phyloP scores from a whole-genome alignment of 2,113 vertebrate genomes.

The Nothoprocta pentlandii region DNA sequence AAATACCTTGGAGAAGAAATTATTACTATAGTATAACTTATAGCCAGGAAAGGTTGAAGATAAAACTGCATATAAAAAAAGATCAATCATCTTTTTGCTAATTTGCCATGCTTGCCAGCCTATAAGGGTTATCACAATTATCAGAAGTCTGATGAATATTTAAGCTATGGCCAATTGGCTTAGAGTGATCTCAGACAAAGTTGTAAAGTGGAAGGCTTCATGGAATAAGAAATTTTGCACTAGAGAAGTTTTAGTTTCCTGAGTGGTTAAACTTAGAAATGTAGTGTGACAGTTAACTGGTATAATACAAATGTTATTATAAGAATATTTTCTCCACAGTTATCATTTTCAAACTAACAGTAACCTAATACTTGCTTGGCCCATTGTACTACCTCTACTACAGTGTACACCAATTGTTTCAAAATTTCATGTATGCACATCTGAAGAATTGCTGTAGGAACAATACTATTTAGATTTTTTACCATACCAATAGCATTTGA shows the following conservation, averaged over 20 bases:
- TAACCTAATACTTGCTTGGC: not conserved
- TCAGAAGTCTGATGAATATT: constrained; percentile 78
- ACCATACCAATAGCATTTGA: not conserved
- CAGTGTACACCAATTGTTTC: not conserved
- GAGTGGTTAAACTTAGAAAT: not conserved
- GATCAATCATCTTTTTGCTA: constrained; percentile 83
- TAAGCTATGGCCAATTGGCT: constrained; percentile 60
- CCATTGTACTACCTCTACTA: not conserved
- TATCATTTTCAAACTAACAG: not conserved
- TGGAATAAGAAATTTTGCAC: constrained; percentile 8
- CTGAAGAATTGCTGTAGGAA: not conserved
- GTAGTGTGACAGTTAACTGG: not conserved
- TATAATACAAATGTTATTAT: not conserved
- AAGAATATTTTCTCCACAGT: not conserved
- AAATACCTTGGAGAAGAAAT: constrained; percentile 84
- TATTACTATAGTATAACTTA: constrained; percentile 76
- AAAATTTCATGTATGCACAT: not conserved
- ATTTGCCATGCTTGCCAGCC: constrained; percentile 75
- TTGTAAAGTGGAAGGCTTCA: constrained; percentile 16
- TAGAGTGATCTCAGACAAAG: constrained; percentile 13
- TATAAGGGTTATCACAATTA: constrained; percentile 84
- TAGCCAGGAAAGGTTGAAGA: constrained; percentile 83
- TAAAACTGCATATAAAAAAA: constrained; percentile 82
- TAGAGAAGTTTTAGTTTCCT: not conserved
- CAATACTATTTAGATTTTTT: not conserved